These are phyloP conservation scores for Lasioglossum villosulum DNA, from an alignment of 2,888 invertebrate species.

Conservation along the genomic window DNA sequence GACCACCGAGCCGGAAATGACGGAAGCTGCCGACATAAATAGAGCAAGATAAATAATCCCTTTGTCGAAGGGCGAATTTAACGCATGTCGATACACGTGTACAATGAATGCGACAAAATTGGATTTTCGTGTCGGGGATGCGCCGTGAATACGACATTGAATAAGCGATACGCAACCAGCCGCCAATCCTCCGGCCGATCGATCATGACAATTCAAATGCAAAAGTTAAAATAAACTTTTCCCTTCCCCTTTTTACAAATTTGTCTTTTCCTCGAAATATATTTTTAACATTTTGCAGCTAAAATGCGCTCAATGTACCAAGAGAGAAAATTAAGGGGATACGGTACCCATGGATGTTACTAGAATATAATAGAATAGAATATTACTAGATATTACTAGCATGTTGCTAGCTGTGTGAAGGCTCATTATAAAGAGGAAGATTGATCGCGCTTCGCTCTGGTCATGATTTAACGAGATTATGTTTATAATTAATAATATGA, in stretches of 20 bases:
- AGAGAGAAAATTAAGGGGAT: too few relatives aligned
- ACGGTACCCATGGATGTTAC: too few relatives aligned
- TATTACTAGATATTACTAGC: too few relatives aligned
- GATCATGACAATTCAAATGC: not conserved
- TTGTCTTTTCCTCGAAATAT: not conserved
- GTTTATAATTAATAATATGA: too few relatives aligned
- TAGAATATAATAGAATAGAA: too few relatives aligned
- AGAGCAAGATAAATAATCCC: constrained; percentile 42
- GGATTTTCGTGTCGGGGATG: not conserved
- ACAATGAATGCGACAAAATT: not conserved
- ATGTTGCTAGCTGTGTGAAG: too few relatives aligned
- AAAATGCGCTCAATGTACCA: too few relatives aligned
- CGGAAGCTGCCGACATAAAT: constrained; percentile 28
- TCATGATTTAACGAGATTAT: too few relatives aligned
- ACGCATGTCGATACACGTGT: constrained; percentile 23
- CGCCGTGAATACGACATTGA: not conserved
- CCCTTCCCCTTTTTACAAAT: not conserved
- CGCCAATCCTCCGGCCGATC: not conserved
- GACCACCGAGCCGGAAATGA: constrained; percentile 38
- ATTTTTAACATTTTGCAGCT: too few relatives aligned
- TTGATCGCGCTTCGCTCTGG: too few relatives aligned
- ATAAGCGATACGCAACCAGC: not conserved
- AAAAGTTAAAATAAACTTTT: not conserved
- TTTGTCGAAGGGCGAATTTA: constrained; percentile 5
- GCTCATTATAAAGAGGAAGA: too few relatives aligned